These are phyloP conservation scores for Oryzias curvinotus DNA, from an alignment of 2,113 vertebrate species.

Conservation along the genomic window DNA sequence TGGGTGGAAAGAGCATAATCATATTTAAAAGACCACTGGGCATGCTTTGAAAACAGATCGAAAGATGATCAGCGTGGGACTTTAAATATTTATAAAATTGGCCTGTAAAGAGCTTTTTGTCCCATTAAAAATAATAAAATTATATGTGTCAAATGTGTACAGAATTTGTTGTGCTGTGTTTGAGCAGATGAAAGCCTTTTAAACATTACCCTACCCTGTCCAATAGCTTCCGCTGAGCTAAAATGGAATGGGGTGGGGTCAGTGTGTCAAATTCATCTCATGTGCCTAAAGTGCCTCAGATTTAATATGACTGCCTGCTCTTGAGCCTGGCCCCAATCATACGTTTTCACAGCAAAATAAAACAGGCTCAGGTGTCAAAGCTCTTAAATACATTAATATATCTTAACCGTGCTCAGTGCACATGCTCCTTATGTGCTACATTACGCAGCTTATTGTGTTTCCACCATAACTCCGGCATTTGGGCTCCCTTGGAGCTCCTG, in stretches of 20 bases:
- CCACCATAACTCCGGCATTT: conserved; percentile 44
- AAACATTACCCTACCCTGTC: conserved; percentile 21
- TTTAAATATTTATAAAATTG: too few species aligned
- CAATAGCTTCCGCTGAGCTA: conserved; percentile 4
- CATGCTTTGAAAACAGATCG: too few species aligned
- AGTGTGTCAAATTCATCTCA: conserved; percentile 16
- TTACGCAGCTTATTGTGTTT: conserved; percentile 21
- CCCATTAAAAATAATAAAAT: too few species aligned
- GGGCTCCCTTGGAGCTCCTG: conserved; percentile 46
- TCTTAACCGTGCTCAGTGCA: too few species aligned
- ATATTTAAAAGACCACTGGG: too few species aligned
- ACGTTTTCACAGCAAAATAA: conserved; percentile 23
- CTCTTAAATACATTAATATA: not conserved
- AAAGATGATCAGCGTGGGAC: too few species aligned
- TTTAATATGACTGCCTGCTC: conserved; percentile 18
- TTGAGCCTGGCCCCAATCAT: not conserved
- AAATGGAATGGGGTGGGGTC: conserved; percentile 1
- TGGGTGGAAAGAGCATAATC: too few species aligned
- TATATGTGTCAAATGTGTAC: too few species aligned
- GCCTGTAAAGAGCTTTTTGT: too few species aligned
- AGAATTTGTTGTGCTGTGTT: too few species aligned
- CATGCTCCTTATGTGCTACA: not conserved
- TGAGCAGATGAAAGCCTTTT: not conserved
- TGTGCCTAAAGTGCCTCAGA: conserved; percentile 13
- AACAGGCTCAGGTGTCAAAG: conserved; percentile 19